These are phyloP conservation scores for Megalopta genalis DNA, from an alignment of 1,140 invertebrate genomes.

Conservation along the genomic window DNA sequence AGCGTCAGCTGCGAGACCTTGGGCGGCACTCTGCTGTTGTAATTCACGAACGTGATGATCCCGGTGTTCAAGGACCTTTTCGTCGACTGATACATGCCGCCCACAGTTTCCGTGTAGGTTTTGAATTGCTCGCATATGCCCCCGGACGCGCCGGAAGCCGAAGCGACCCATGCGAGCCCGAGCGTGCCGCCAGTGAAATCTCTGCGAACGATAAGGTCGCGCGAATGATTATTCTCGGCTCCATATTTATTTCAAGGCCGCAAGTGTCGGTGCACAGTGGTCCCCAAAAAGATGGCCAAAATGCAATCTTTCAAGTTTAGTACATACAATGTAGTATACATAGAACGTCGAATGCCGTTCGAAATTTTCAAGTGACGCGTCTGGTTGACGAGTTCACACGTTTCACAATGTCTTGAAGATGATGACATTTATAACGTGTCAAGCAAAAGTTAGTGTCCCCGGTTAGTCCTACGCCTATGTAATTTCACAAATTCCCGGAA, in stretches of 20 bases:
- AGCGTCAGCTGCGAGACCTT: constrained; percentile 98
- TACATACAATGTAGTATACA: too few relatives aligned
- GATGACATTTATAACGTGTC: too few relatives aligned
- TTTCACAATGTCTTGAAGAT: too few relatives aligned
- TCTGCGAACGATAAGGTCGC: constrained; percentile 74
- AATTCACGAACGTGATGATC: constrained; percentile 99
- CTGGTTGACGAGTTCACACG: too few relatives aligned
- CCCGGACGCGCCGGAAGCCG: constrained; percentile 96
- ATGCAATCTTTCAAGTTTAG: too few relatives aligned
- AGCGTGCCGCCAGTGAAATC: constrained; percentile 98
- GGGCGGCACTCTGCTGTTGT: constrained; percentile 96
- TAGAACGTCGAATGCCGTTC: too few relatives aligned
- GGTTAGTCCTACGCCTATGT: too few relatives aligned
- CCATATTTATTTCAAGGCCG: not conserved
- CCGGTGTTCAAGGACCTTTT: constrained; percentile 98
- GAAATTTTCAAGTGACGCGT: too few relatives aligned
- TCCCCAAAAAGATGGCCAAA: too few relatives aligned
- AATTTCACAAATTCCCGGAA: too few relatives aligned
- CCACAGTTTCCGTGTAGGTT: constrained; percentile 96
- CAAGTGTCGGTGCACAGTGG: too few relatives aligned
- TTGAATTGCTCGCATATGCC: constrained; percentile 99
- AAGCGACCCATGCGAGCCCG: constrained; percentile 99
- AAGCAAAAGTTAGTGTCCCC: too few relatives aligned
- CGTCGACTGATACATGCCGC: constrained; percentile 95
- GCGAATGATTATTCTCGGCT: constrained; percentile 6